phyloP scores from a whole-genome alignment of 2,797 vertebrate species.

The Podarcis lilfordi region DNA sequence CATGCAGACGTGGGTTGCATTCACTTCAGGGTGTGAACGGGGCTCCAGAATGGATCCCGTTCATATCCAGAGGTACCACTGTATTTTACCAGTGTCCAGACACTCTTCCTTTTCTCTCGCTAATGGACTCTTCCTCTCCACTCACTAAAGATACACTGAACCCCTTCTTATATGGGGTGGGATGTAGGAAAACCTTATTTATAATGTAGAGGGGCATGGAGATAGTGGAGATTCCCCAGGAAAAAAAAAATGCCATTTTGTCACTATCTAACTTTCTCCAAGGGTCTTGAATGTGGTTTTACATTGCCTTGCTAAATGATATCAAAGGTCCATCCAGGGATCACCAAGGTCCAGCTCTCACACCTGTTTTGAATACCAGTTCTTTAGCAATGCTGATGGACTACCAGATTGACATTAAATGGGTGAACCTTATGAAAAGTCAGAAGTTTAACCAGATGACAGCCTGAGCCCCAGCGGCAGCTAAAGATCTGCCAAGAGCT shows the following conservation, averaged over 20 bases:
- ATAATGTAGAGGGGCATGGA: not conserved
- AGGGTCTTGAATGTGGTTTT: not conserved
- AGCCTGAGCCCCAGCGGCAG: constrained; percentile 60
- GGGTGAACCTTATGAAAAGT: constrained; percentile 67
- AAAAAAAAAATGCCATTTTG: not conserved
- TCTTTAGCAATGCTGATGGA: constrained; percentile 40
- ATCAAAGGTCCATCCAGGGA: not conserved
- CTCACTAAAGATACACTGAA: not conserved
- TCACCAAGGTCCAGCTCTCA: not conserved
- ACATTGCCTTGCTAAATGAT: not conserved
- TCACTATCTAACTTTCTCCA: not conserved
- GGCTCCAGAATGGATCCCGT: no score
- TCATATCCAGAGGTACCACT: no score
- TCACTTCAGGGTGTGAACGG: no score
- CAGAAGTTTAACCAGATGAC: constrained; percentile 66
- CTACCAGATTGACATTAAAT: constrained; percentile 63
- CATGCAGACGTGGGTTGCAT: no score
- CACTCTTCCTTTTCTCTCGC: no score
- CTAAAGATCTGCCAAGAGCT: constrained; percentile 66
- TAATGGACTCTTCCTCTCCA: not conserved
- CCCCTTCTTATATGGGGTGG: not conserved
- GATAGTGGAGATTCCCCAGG: not conserved
- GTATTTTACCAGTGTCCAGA: not conserved
- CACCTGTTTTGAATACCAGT: not conserved
- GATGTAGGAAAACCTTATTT: no score